A percentile compares a stretch with the other conserved stretches of the same genome.
Conservation (phyloP, 2,113 vertebrate genomes). For the Rhipidura dahli region DNA sequence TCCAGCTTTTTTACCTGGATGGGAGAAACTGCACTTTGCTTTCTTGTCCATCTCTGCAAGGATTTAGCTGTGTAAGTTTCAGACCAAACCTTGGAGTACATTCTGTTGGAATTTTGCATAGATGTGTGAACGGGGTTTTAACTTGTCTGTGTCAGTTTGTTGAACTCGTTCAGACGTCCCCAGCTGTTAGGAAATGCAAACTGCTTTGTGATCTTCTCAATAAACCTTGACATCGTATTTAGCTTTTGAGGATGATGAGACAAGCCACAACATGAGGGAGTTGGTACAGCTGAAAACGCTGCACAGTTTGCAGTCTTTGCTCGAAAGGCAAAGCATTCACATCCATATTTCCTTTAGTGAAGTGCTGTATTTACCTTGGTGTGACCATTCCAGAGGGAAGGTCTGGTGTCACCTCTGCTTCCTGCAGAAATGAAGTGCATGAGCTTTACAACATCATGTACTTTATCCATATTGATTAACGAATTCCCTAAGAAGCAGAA, state of each 20-base stretch:
- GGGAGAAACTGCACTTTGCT: not conserved
- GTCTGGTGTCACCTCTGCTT: not conserved
- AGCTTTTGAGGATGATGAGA: not conserved
- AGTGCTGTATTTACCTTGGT: not conserved
- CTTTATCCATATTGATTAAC: not conserved
- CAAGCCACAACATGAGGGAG: not conserved
- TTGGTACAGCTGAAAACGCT: not conserved
- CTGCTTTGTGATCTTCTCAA: constrained; percentile 20
- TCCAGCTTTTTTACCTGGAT: not conserved
- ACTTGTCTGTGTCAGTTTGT: not conserved
- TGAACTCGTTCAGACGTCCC: not conserved
- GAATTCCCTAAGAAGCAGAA: not conserved
- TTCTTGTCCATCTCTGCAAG: not conserved
- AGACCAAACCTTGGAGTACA: not conserved
- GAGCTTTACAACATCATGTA: not conserved
- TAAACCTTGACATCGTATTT: not conserved
- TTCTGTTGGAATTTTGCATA: not conserved
- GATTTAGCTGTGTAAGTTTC: not conserved
- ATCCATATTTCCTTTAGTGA: not conserved
- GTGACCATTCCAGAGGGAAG: not conserved
- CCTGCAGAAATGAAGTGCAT: not conserved
- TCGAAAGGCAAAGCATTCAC: not conserved
- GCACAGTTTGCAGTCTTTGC: not conserved
- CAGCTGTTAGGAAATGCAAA: not conserved
- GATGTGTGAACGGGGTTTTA: not conserved